Evolutionary conservation across 2,113 vertebrate species (phyloP), one percentile per base, ranked within the genome.

Genomic region (Chitala chitala): DNA sequence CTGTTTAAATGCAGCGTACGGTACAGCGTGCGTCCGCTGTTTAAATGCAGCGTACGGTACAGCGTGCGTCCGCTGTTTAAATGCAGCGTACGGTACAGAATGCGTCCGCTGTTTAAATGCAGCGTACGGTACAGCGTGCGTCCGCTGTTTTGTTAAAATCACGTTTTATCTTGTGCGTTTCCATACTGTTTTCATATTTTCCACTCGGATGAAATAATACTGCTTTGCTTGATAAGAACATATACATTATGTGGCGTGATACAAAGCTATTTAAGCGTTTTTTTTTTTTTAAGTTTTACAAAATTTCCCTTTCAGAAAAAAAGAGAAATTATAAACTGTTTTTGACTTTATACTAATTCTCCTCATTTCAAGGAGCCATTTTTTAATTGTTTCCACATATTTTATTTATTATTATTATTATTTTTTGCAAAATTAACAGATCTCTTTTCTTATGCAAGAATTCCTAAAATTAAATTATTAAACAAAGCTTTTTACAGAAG

Each of bases 401-500:
- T 66, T 76, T 73, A 50, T 5, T 73, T n/a, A n/a, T n/a, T n/a
- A n/a, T n/a, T n/a, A n/a, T n/a, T n/a, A 61, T 58, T 53, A 36
- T 75, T 72, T 68, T 64, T 54, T 50, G 31, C 44, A 74, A 46
- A 26, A 77, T 69, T 29, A 64, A 75, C 78, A 76, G 66, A 80
- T 76, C 76, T 76, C 54, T 82, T 74, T 81, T 79, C 78, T 77
- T 73, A 87, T 84, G 79, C 82, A 78, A 78, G 77, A 65, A 83
- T 80, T 82, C 82, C 75, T 73, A 53, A 82, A 83, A 84, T 85
- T 76, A 77, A 86, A 81, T 82, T 72, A 78, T 84, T 79, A 84
- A 85, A 87, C 84, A 85, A 84, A 76, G 82, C 78, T 81, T 82
- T 81, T 79, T 50, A 79, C 33, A 78, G 83, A 76, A 72, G 78